Percentiles rank a stretch among this genome's conserved stretches.
Evolutionary conservation across 2,888 invertebrate species (phyloP).

Genomic region (Nephrotoma flavescens): DNA sequence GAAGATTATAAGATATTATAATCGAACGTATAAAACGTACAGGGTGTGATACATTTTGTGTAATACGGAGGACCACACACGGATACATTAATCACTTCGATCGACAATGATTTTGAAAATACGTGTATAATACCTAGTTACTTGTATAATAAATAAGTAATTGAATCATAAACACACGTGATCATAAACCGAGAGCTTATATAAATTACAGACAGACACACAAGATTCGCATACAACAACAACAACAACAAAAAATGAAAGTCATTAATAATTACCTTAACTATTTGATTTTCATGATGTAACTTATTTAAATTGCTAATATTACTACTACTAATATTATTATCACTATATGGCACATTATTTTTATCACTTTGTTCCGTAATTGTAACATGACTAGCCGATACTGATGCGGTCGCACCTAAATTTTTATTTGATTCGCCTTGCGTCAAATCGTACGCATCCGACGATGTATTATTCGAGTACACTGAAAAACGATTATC

Average conservation of each 20-base stretch:
- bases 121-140: background rate
- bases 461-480: background rate
- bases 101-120: background rate
- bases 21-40: too few relatives aligned
- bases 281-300: background rate
- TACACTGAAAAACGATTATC: background rate
- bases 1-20: too few relatives aligned
- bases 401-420: background rate
- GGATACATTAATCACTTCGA: background rate
- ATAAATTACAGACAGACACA: background rate
- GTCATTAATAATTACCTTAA: background rate
- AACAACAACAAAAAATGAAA: background rate
- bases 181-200: background rate
- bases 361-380: background rate
- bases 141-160: background rate
- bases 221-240: background rate
- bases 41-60: too few relatives aligned
- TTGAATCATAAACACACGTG: background rate
- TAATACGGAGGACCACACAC: too few relatives aligned
- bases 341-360: background rate
- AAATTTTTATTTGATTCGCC: background rate
- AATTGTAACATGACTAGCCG: background rate
- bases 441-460: background rate
- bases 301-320: background rate
- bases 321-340: background rate